Conservation (phyloP, 2,797 vertebrate genomes). For the Bufotes viridis region DNA sequence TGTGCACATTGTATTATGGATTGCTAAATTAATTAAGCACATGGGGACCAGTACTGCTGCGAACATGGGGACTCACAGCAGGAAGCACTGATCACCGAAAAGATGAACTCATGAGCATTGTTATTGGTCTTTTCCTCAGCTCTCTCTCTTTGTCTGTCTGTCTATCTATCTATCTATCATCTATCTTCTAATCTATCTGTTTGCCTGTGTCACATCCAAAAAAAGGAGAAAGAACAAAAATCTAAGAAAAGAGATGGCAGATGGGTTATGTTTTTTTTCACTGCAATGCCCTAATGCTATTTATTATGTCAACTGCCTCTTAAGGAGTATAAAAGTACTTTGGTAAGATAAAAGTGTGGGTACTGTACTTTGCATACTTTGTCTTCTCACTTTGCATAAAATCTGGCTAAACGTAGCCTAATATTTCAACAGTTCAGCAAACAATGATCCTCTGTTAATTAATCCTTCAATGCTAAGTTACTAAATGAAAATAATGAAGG, state of each 20-base stretch:
- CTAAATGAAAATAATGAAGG: background rate
- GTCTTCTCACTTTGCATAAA: background rate
- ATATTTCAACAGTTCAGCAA: background rate
- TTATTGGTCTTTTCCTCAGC: background rate
- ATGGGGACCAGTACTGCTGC: background rate
- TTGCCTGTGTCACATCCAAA: background rate
- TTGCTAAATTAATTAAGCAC: slow-evolving; percentile 30
- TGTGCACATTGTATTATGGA: slow-evolving; percentile 14
- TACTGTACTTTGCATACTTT: background rate
- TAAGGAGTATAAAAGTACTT: background rate
- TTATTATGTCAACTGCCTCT: slow-evolving; percentile 14
- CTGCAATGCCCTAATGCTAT: background rate
- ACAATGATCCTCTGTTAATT: background rate
- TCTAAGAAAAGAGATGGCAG: background rate
- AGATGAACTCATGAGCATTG: background rate
- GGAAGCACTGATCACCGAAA: background rate
- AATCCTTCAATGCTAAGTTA: background rate
- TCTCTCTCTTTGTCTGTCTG: background rate
- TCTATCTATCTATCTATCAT: background rate
- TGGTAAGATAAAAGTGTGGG: slow-evolving; percentile 12
- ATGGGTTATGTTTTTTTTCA: slow-evolving; percentile 8
- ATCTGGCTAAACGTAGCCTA: background rate
- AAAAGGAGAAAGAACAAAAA: background rate
- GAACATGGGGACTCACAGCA: background rate
- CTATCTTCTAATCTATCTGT: too few species aligned